These are phyloP conservation scores for Bombyx huttoni DNA, from an alignment of 2,888 invertebrate species.

Conservation along the genomic window DNA sequence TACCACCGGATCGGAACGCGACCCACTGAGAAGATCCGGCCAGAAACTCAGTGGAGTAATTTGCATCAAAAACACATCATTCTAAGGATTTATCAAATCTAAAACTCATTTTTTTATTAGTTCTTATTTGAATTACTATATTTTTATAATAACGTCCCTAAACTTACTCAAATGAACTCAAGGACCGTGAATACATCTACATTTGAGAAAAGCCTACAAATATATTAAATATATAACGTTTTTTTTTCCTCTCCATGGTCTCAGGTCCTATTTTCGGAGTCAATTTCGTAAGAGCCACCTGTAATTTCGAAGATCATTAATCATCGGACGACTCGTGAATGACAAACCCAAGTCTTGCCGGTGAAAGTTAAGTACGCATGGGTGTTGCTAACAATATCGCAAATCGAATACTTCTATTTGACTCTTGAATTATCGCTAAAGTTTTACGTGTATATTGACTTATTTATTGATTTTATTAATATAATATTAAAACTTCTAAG, in stretches of 20 bases:
- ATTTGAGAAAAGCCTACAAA: neutral
- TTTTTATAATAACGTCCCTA: too few species aligned
- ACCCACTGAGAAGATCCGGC: too few species aligned
- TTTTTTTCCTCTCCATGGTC: conserved; percentile 13
- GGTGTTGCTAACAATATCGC: neutral
- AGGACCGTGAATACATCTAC: too few species aligned
- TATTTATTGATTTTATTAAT: neutral
- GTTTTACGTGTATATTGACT: neutral
- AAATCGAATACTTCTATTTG: neutral
- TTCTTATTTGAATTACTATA: too few species aligned
- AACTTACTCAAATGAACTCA: too few species aligned
- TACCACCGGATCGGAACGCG: too few species aligned
- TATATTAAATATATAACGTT: neutral
- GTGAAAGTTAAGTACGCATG: conserved; percentile 24
- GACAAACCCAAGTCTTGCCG: conserved; percentile 34
- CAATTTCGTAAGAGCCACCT: conserved; percentile 53
- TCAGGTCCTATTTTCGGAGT: conserved; percentile 30
- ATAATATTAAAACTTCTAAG: too few species aligned
- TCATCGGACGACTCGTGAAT: conserved; percentile 45
- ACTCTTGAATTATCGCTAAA: neutral
- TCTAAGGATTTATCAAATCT: too few species aligned
- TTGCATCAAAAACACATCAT: too few species aligned
- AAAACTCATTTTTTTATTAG: too few species aligned
- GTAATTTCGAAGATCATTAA: conserved; percentile 59
- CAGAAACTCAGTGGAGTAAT: too few species aligned